Evolutionary conservation across 2,888 invertebrate genomes (phyloP), one percentile per base, ranked within the genome.

Genomic region (Pandemis cinnamomeana): DNA sequence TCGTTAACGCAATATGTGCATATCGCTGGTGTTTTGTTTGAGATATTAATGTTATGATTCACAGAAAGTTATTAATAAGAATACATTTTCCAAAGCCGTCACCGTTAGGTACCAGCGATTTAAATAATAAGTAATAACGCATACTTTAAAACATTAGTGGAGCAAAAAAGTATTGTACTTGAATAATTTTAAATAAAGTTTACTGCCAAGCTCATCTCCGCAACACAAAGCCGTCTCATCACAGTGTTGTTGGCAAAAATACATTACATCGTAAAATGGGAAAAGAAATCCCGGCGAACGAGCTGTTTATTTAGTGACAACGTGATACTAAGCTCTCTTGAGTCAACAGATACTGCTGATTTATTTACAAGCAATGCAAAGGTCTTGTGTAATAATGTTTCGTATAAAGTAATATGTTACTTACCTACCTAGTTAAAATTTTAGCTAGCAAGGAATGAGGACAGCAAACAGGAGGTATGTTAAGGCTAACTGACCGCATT

Each of bases 401-500:
- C 7, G 5, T 7, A 8, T 55, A 20, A 20, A 55, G 8, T 7
- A 6, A 7, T 7, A 20, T 3, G 8, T 48, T 11, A 11, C 48
- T 8, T 11, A 5, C 48, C n/a, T n/a, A n/a, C n/a, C n/a, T 13
- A 64, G 5, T 27, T 64, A 3, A 46, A 36, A 63, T 63, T 15
- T 8, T 15, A 60, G 44, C 27, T 13, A 0, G 27, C 15, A 51
- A 15, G 27, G 15, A 41, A 53, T 10, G 53, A 53, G 51, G 36
- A 53, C 58, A 69, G 46, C 62, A 61, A 68, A 68, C 68, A 60
- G 60, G 60, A 73, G 60, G 69, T 69, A 69, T 66, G 66, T 73
- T 69, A 58, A 44, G 83, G 79, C 77, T 75, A 70, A 55, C 58
- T 67, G 69, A 74, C 71, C 82, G 84, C 82, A 82, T 78, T 81